Conservation (phyloP, 2,888 invertebrate genomes). For the Hydropsyche betteni region DNA sequence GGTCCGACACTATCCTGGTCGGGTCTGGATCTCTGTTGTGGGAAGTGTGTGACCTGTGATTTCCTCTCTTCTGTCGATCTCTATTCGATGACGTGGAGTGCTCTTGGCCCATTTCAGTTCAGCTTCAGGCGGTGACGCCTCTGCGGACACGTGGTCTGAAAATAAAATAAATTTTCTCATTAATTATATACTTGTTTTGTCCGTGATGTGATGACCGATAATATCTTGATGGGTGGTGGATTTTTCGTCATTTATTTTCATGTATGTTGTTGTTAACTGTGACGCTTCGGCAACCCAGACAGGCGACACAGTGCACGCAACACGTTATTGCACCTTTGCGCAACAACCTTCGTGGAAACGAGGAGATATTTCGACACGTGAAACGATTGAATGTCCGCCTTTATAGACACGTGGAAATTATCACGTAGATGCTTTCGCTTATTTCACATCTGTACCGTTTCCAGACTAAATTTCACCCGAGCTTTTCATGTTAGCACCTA, state of each 20-base stretch:
- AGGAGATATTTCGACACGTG: too few species aligned
- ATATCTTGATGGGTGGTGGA: too few species aligned
- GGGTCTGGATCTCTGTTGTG: constrained; percentile 61
- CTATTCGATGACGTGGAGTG: constrained; percentile 48
- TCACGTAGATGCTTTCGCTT: constrained; percentile 3
- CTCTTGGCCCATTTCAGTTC: constrained; percentile 50
- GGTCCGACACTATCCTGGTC: constrained; percentile 54
- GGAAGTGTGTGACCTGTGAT: constrained; percentile 56
- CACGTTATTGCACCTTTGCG: constrained; percentile 20
- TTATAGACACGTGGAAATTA: constrained; percentile 7
- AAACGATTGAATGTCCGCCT: neutral
- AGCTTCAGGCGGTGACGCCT: constrained; percentile 24
- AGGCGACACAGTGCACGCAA: constrained; percentile 18
- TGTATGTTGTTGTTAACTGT: constrained; percentile 1
- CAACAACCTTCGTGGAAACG: neutral
- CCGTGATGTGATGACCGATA: too few species aligned
- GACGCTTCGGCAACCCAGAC: neutral
- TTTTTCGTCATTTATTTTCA: neutral
- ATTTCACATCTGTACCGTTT: neutral
- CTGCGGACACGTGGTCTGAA: constrained; percentile 34
- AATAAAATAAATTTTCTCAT: neutral
- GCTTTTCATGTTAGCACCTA: neutral
- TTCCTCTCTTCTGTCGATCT: constrained; percentile 45
- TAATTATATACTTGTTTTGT: too few species aligned
- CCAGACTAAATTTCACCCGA: neutral